These are phyloP conservation scores for Eupithecia subumbrata DNA, from an alignment of 2,888 invertebrate genomes.

Conservation along the genomic window DNA sequence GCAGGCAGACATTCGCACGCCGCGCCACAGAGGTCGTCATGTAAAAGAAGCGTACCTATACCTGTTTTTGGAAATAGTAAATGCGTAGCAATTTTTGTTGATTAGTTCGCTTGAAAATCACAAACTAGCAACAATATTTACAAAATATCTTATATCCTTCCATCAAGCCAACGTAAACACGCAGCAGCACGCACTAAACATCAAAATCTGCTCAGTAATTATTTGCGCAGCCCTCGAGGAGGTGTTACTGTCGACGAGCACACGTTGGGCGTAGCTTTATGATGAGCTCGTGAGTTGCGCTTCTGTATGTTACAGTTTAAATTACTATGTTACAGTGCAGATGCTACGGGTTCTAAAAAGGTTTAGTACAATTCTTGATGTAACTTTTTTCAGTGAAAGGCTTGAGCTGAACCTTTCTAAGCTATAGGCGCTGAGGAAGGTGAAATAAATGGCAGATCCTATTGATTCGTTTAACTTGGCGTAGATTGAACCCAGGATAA, in stretches of 20 bases:
- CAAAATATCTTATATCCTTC: not conserved
- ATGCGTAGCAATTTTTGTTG: not conserved
- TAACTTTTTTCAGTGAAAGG: not conserved
- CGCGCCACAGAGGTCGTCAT: no score
- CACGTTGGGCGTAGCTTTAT: constrained; percentile 10
- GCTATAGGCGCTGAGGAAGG: not conserved
- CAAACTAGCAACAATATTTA: constrained; percentile 1
- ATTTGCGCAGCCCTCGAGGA: constrained; percentile 36
- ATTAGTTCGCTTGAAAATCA: not conserved
- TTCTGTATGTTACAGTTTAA: constrained; percentile 10
- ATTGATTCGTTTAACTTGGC: not conserved
- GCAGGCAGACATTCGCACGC: no score
- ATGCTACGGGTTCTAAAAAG: not conserved
- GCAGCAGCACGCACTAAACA: constrained; percentile 26
- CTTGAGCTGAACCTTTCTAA: not conserved
- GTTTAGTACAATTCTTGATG: not conserved
- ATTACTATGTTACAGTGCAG: not conserved
- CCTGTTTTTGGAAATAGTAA: no score
- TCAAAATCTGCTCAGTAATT: constrained; percentile 41
- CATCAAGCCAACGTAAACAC: constrained; percentile 16
- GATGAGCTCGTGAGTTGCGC: constrained; percentile 9
- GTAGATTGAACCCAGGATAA: not conserved
- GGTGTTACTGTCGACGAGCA: constrained; percentile 9
- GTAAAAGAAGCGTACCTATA: no score
- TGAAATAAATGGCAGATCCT: not conserved